Evolutionary conservation across 2,888 invertebrate genomes (phyloP).

Genomic region (Chalcosyrphus nemorum): DNA sequence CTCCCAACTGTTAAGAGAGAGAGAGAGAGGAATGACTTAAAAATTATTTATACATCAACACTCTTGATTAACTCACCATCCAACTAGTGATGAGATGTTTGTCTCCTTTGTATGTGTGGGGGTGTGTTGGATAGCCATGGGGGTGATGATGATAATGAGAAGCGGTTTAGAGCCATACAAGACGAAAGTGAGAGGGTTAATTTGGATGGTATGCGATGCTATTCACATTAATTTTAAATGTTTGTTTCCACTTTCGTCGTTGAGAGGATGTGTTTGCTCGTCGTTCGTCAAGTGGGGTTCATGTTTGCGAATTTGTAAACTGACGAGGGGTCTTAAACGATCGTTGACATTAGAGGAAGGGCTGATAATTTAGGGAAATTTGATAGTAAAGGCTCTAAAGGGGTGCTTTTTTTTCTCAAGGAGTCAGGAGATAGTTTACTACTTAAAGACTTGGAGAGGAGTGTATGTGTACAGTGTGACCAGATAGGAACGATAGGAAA

Average conservation of each 20-base stretch:
- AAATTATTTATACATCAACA: conserved; percentile 55
- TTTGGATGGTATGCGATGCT: conserved; percentile 27
- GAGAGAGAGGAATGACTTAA: conserved; percentile 23
- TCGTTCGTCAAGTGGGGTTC: conserved; percentile 1
- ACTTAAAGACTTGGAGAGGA: too few relatives aligned
- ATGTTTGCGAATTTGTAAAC: conserved; percentile 25
- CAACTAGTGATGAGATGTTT: not conserved
- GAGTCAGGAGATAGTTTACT: not conserved
- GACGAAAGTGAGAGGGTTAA: conserved; percentile 52
- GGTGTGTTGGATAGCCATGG: not conserved
- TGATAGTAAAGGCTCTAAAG: not conserved
- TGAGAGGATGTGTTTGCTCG: conserved; percentile 2
- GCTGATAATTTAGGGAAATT: not conserved
- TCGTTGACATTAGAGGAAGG: not conserved
- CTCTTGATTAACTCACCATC: conserved; percentile 46
- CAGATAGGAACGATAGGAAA: too few relatives aligned
- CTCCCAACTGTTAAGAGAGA: not conserved
- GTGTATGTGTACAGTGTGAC: too few relatives aligned
- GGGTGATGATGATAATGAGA: conserved; percentile 36
- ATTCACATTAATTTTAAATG: conserved; percentile 44
- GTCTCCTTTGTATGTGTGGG: not conserved
- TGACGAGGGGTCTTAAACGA: not conserved
- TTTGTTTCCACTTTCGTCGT: conserved; percentile 2
- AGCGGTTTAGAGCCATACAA: conserved; percentile 37
- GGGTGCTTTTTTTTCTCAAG: not conserved